A percentile compares a stretch with the other conserved stretches of the same genome.
These are phyloP conservation scores for Ctenomys sociabilis DNA, from an alignment of 2,113 vertebrate species.

Conservation along the genomic window DNA sequence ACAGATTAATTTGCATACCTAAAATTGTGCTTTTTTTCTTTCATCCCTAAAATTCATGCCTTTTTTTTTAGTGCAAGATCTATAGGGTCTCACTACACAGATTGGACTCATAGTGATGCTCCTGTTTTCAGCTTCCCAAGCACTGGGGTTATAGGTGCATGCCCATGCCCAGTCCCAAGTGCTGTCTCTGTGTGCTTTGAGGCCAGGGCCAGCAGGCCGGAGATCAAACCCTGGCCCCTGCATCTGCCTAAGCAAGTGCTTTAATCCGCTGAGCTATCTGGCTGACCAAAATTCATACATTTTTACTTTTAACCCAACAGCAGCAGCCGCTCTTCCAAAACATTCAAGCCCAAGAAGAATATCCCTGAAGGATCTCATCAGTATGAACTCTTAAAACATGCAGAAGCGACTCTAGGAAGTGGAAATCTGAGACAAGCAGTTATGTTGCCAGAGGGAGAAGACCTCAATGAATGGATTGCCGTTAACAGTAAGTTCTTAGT, in stretches of 20 bases:
- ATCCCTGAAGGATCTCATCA: slow-evolving; percentile 98
- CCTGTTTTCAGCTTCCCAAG: too few relatives aligned
- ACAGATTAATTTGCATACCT: not conserved
- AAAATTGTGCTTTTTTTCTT: slow-evolving; percentile 17
- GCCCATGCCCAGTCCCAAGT: too few relatives aligned
- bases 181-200: too few relatives aligned
- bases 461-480: slow-evolving; percentile 98
- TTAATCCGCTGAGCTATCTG: too few relatives aligned
- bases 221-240: too few relatives aligned
- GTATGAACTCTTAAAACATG: slow-evolving; percentile 97
- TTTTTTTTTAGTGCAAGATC: not conserved
- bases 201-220: too few relatives aligned
- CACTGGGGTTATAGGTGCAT: too few relatives aligned
- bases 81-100: too few relatives aligned
- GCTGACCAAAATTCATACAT: not conserved
- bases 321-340: slow-evolving; percentile 95
- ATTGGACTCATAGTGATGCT: too few relatives aligned
- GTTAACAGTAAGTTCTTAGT: slow-evolving; percentile 93
- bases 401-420: slow-evolving; percentile 95
- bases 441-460: slow-evolving; percentile 96
- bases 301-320: slow-evolving; percentile 80
- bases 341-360: slow-evolving; percentile 98
- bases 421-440: slow-evolving; percentile 96
- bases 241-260: too few relatives aligned
- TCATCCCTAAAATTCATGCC: not conserved